These are phyloP conservation scores for Glaucomys volans DNA, from an alignment of 2,113 vertebrate species.

Conservation along the genomic window DNA sequence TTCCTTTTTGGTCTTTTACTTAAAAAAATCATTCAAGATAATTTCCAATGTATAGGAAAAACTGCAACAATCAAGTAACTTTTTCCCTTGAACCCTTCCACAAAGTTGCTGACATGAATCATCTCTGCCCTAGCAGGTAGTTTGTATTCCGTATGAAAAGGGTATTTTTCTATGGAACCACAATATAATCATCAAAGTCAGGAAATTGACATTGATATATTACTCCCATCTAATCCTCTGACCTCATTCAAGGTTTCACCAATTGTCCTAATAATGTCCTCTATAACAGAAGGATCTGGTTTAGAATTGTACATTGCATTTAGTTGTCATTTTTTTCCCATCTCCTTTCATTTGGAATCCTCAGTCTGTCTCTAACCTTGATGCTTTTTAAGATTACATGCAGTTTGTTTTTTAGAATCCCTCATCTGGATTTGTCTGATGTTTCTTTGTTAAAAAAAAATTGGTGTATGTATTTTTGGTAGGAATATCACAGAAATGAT, in stretches of 20 bases:
- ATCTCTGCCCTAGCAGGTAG: background rate
- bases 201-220: background rate
- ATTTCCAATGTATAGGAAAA: constrained; percentile 3
- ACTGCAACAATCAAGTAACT: background rate
- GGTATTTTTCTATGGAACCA: background rate
- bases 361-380: background rate
- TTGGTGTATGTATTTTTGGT: constrained; percentile 6
- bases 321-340: background rate
- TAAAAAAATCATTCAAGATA: constrained; percentile 3
- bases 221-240: background rate
- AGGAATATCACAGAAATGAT: background rate
- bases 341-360: constrained; percentile 28
- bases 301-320: background rate
- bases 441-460: constrained; percentile 60
- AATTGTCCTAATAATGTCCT: background rate
- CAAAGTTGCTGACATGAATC: background rate
- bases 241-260: background rate
- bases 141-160: background rate
- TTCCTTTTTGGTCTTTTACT: background rate
- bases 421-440: constrained; percentile 36
- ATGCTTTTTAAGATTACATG: background rate
- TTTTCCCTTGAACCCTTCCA: background rate
- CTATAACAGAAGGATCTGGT: background rate
- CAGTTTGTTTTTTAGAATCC: background rate
- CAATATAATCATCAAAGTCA: background rate